Percentiles rank a stretch among this genome's conserved stretches.
These are phyloP conservation scores for Notarius lentiginosus DNA, from an alignment of 2,113 vertebrate genomes.

Conservation along the genomic window DNA sequence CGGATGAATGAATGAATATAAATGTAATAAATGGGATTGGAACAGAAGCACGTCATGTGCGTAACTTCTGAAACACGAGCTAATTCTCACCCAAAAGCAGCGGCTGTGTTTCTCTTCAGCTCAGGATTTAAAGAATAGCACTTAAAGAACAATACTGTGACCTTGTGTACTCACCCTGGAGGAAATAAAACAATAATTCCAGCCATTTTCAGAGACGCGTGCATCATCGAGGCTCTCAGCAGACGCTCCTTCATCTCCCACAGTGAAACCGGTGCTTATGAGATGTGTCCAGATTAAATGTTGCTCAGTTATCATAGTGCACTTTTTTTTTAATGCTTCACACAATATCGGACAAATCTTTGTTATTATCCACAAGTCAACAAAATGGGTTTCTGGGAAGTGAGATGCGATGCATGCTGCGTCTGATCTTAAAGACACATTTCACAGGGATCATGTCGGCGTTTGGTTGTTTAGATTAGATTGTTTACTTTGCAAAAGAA, in stretches of 20 bases:
- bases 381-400: constrained; percentile 25
- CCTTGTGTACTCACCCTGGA: constrained; percentile 20
- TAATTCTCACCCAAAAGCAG: neutral
- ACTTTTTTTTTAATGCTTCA: constrained; percentile 27
- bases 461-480: neutral
- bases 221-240: constrained; percentile 7
- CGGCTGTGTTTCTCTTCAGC: neutral
- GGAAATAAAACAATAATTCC: constrained; percentile 22
- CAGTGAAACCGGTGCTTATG: constrained; percentile 29
- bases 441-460: constrained; percentile 6
- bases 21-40: too few species aligned
- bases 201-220: constrained; percentile 31
- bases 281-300: constrained; percentile 42
- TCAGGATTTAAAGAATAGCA: neutral
- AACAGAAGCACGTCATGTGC: neutral
- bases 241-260: constrained; percentile 17
- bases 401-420: constrained; percentile 17
- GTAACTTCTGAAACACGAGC: neutral
- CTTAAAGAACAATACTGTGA: constrained; percentile 15
- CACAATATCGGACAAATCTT: neutral
- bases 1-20: neutral
- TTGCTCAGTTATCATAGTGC: neutral
- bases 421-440: constrained; percentile 25
- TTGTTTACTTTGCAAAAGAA: neutral
- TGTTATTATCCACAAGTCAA: constrained; percentile 37